Conservation (phyloP, 1,140 invertebrate genomes). For the Euura lappo region DNA sequence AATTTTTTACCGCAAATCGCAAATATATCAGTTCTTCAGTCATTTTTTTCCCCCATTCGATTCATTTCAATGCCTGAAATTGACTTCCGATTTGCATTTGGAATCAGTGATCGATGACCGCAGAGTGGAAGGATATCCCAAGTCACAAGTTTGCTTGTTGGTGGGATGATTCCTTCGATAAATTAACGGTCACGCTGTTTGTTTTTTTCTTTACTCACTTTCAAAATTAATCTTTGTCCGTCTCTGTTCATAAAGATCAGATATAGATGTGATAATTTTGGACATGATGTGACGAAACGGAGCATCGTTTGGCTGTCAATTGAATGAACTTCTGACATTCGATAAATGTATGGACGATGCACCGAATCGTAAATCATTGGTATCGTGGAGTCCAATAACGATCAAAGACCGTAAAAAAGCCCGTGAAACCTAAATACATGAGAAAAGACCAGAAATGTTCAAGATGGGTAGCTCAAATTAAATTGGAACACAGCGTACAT, state of each 20-base stretch:
- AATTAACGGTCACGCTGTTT: too few relatives aligned
- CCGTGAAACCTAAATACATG: neutral
- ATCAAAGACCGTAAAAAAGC: neutral
- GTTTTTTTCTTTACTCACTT: neutral
- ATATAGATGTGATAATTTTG: neutral
- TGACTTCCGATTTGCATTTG: too few relatives aligned
- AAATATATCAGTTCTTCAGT: too few relatives aligned
- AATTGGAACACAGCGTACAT: neutral
- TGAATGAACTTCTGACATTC: slow-evolving; percentile 4
- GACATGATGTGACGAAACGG: too few relatives aligned
- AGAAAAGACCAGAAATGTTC: neutral
- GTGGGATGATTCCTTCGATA: too few relatives aligned
- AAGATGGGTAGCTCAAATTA: neutral
- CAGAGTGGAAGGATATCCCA: too few relatives aligned
- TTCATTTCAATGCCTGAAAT: too few relatives aligned
- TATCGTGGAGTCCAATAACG: neutral
- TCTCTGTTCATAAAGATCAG: neutral
- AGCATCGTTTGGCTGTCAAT: too few relatives aligned
- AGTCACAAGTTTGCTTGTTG: too few relatives aligned
- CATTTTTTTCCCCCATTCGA: too few relatives aligned
- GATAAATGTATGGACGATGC: neutral
- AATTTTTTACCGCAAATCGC: neutral
- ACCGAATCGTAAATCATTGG: neutral
- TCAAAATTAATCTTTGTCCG: neutral
- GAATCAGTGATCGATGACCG: too few relatives aligned